Conservation (phyloP, 2,888 invertebrate genomes). For the Prosopocoilus inquinatus region DNA sequence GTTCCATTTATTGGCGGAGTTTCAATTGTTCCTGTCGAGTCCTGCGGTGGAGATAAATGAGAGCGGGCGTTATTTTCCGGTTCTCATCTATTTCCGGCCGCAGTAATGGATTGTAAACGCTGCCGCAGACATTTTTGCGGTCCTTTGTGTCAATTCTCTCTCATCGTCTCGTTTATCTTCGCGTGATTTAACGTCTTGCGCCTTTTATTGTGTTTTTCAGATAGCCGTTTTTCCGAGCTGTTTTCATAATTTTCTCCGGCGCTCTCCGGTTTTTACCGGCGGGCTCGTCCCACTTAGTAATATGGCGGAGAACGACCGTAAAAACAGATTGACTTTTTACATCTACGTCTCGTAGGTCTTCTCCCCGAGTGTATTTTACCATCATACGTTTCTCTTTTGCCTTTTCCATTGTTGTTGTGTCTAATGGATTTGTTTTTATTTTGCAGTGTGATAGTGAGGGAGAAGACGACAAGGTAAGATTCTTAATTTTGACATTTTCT, state of each 20-base stretch:
- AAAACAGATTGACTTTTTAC: conserved; percentile 40
- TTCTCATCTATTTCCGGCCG: conserved; percentile 8
- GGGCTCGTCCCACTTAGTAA: not conserved
- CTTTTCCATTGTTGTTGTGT: conserved; percentile 27
- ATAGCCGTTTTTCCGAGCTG: conserved; percentile 3
- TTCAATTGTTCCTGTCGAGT: not conserved
- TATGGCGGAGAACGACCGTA: conserved; percentile 9
- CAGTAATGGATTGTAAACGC: conserved; percentile 21
- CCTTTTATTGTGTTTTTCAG: conserved; percentile 10
- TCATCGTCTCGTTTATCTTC: not conserved
- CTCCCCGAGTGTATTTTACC: conserved; percentile 17
- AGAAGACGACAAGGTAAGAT: conserved; percentile 86
- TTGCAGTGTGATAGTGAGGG: conserved; percentile 93
- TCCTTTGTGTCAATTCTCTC: conserved; percentile 7
- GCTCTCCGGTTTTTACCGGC: conserved; percentile 2
- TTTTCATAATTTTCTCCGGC: not conserved
- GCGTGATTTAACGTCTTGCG: conserved; percentile 7
- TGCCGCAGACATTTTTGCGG: conserved; percentile 17
- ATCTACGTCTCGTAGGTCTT: not conserved
- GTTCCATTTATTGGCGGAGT: not conserved
- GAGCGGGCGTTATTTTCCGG: conserved; percentile 14
- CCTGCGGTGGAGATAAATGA: conserved; percentile 14
- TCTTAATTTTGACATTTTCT: conserved; percentile 8
- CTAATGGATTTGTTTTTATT: conserved; percentile 52
- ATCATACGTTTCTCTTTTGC: conserved; percentile 26